phyloP scores from a whole-genome alignment of 1,140 invertebrate species.

The Subanguina moxae region DNA sequence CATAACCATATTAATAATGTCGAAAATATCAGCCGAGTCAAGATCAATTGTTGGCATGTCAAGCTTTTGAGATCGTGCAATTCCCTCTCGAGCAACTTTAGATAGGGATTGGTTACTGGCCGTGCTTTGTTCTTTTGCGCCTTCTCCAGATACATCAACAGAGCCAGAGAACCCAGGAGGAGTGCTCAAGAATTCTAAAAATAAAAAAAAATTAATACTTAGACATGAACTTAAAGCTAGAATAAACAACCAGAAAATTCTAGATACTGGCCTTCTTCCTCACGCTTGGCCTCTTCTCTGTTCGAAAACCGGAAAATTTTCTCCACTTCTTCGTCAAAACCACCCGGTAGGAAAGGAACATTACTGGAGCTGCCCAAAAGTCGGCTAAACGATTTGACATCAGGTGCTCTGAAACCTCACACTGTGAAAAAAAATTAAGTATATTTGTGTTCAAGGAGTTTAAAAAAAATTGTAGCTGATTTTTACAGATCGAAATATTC shows the following conservation, averaged over 20 bases:
- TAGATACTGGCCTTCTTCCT: slow-evolving; percentile 36
- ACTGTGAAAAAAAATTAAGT: neutral
- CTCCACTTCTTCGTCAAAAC: slow-evolving; percentile 40
- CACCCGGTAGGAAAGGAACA: slow-evolving; percentile 42
- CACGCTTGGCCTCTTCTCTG: slow-evolving; percentile 20
- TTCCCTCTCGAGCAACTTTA: slow-evolving; percentile 2
- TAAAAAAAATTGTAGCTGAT: too few relatives aligned
- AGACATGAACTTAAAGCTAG: slow-evolving; percentile 4
- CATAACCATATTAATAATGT: slow-evolving; percentile 11
- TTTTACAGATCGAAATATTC: too few relatives aligned
- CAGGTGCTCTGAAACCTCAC: slow-evolving; percentile 35
- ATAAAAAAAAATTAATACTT: neutral
- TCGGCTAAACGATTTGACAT: slow-evolving; percentile 33
- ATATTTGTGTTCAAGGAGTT: neutral
- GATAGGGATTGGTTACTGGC: neutral
- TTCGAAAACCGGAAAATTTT: slow-evolving; percentile 34
- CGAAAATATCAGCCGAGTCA: slow-evolving; percentile 17
- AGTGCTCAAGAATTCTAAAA: slow-evolving; percentile 22
- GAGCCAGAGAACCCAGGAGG: slow-evolving; percentile 27
- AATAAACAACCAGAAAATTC: slow-evolving; percentile 41
- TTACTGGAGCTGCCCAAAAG: slow-evolving; percentile 39
- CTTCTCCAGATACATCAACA: neutral
- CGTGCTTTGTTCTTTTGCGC: neutral
- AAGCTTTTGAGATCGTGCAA: neutral
- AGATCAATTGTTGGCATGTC: slow-evolving; percentile 12